Conservation (phyloP, 2,113 vertebrate genomes). For the Orthonyx spaldingii region DNA sequence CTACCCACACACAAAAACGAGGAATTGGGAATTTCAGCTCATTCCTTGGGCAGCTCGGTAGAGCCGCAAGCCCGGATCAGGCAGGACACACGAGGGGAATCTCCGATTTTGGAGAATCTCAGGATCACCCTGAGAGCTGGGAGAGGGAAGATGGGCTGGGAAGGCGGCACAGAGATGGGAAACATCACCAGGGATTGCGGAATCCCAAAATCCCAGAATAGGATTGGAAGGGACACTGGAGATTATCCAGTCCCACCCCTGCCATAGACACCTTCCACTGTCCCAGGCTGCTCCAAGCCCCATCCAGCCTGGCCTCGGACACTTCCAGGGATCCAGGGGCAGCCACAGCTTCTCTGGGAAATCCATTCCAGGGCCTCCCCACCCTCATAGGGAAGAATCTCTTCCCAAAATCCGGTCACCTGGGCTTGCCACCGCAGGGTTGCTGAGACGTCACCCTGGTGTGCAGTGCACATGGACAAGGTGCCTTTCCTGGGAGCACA, state of each 20-base stretch:
- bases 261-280: not conserved
- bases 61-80: fast-evolving
- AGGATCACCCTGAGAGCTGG: not conserved
- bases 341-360: not conserved
- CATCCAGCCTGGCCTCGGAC: fast-evolving
- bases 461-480: fast-evolving
- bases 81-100: not conserved
- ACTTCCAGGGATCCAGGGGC: not conserved
- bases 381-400: fast-evolving
- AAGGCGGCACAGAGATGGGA: fast-evolving
- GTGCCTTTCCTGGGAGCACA: not conserved
- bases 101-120: not conserved
- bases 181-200: not conserved
- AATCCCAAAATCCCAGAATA: not conserved
- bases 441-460: fast-evolving
- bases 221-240: not conserved
- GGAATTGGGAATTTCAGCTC: not conserved
- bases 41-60: fast-evolving
- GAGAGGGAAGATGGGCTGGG: fast-evolving
- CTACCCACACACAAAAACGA: not conserved
- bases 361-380: not conserved
- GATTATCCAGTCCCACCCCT: not conserved
- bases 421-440: not conserved
- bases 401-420: not conserved
- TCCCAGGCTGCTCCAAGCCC: not conserved